phyloP scores from a whole-genome alignment of 2,888 invertebrate genomes.

The Heteropelma amictum region DNA sequence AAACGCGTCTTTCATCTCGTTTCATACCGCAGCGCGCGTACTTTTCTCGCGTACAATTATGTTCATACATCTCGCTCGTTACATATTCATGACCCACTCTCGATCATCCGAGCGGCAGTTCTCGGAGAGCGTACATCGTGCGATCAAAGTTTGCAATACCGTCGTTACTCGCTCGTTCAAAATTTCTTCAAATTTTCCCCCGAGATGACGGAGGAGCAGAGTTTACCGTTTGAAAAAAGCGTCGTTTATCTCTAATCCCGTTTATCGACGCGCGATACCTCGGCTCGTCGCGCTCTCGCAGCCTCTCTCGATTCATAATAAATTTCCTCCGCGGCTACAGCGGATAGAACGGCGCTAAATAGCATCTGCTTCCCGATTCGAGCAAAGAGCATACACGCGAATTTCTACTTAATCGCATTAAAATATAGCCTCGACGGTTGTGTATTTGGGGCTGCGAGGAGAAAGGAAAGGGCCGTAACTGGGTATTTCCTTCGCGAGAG shows the following conservation, averaged over 20 bases:
- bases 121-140: background rate
- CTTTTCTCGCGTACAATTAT: background rate
- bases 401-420: conserved; percentile 70
- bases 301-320: too few species aligned
- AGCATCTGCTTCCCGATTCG: conserved; percentile 68
- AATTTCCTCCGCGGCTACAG: too few species aligned
- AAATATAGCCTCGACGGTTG: conserved; percentile 58
- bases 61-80: background rate
- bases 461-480: conserved; percentile 45
- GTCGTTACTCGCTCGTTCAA: too few species aligned
- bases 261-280: too few species aligned
- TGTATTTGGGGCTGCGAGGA: background rate
- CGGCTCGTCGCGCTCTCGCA: too few species aligned
- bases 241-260: too few species aligned
- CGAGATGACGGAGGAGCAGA: too few species aligned
- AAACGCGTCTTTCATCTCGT: background rate
- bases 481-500: conserved; percentile 46
- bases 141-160: conserved; percentile 22
- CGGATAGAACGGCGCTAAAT: too few species aligned
- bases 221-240: too few species aligned
- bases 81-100: conserved; percentile 28
- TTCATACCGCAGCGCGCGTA: background rate
- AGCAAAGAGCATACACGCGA: conserved; percentile 67
- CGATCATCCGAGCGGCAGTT: conserved; percentile 8
- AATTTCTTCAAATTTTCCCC: too few species aligned